phyloP scores from a whole-genome alignment of 2,113 vertebrate genomes.

The Saimiri boliviensis region DNA sequence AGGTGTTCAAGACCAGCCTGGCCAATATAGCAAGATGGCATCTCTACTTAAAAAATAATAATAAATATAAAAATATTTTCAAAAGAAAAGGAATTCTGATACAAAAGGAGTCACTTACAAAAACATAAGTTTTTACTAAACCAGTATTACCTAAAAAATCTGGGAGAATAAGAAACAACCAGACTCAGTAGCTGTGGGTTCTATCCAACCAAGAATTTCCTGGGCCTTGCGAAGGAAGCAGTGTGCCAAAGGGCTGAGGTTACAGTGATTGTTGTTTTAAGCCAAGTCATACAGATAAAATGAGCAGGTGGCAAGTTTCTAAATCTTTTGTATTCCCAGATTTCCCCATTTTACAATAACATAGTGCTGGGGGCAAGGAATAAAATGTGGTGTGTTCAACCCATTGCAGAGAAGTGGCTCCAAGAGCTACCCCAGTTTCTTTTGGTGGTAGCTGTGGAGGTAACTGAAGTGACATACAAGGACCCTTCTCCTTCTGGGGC shows the following conservation, averaged over 20 bases:
- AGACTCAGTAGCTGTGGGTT: background rate
- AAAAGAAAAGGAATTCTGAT: background rate
- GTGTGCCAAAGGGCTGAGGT: background rate
- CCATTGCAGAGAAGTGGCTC: background rate
- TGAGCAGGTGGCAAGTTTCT: background rate
- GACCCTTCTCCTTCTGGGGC: constrained; percentile 26
- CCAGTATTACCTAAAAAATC: background rate
- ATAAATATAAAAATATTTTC: no score
- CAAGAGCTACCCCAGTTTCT: background rate
- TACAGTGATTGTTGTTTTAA: background rate
- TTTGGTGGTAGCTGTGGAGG: background rate
- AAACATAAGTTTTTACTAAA: background rate
- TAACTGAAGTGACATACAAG: background rate
- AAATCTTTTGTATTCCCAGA: background rate
- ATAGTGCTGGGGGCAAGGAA: background rate
- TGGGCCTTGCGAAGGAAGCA: background rate
- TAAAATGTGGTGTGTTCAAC: background rate
- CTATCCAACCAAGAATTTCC: background rate
- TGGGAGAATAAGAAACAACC: background rate
- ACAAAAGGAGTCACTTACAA: background rate
- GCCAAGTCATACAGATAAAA: background rate
- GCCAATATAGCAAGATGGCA: no score
- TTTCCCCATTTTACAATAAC: background rate
- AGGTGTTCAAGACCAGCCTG: no score
- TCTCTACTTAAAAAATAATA: no score